These are phyloP conservation scores for Carapus acus DNA, from an alignment of 2,797 vertebrate genomes.

Conservation along the genomic window DNA sequence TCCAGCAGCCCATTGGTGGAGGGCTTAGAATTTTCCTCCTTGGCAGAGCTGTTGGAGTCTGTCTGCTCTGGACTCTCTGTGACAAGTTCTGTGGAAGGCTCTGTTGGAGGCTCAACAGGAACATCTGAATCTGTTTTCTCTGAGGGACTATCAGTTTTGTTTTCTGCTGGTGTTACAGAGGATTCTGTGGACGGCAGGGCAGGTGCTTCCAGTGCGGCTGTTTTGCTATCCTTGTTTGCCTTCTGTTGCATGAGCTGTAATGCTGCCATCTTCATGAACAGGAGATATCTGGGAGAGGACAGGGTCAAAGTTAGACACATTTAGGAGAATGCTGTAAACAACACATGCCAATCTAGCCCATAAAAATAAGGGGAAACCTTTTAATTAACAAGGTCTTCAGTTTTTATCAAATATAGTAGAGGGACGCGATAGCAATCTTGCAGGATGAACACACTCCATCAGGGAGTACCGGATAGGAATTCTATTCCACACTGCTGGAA, in stretches of 20 bases:
- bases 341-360: too few species aligned
- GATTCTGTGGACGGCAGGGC: conserved; percentile 52
- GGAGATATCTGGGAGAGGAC: conserved; percentile 81
- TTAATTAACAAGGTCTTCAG: too few species aligned
- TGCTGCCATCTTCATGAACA: conserved; percentile 99
- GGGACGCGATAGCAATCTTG: too few species aligned
- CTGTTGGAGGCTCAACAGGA: conserved; percentile 15
- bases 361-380: too few species aligned
- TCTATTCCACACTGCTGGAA: too few species aligned
- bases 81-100: conserved; percentile 36
- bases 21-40: conserved; percentile 43
- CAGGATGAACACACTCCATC: too few species aligned
- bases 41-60: conserved; percentile 3
- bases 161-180: conserved; percentile 36
- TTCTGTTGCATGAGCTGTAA: conserved; percentile 99
- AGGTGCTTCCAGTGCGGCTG: conserved; percentile 18
- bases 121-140: conserved; percentile 33
- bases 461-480: too few species aligned
- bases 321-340: not conserved
- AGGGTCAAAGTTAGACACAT: not conserved
- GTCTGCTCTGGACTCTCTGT: conserved; percentile 37
- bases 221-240: conserved; percentile 75
- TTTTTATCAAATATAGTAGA: too few species aligned
- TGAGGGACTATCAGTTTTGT: conserved; percentile 26
- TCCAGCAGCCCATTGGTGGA: conserved; percentile 65